These are phyloP conservation scores for Drosophila sechellia DNA, from an alignment of 1,140 invertebrate genomes.

Conservation along the genomic window DNA sequence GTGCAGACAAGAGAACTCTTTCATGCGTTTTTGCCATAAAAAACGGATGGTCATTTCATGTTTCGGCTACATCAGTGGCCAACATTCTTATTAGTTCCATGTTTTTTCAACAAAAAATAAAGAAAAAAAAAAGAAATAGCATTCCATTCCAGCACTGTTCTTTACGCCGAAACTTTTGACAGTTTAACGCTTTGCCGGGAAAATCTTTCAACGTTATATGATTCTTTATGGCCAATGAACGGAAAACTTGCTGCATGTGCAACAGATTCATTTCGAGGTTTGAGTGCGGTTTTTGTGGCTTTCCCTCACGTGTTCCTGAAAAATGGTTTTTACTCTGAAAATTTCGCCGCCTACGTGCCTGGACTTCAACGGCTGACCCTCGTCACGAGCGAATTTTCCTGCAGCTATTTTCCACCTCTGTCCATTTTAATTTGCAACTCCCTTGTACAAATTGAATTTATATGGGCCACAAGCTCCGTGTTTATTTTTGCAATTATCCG, in stretches of 20 bases:
- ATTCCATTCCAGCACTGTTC: constrained; percentile 13
- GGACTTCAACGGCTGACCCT: constrained; percentile 21
- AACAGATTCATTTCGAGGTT: constrained; percentile 40
- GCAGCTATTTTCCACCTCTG: constrained; percentile 6
- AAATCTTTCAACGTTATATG: constrained; percentile 42
- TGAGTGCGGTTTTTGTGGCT: constrained; percentile 19
- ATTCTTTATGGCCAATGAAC: constrained; percentile 72
- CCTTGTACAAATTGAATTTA: constrained; percentile 41
- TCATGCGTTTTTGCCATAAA: constrained; percentile 39
- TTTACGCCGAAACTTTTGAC: constrained; percentile 58
- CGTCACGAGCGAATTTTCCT: constrained; percentile 17
- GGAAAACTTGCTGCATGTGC: constrained; percentile 56
- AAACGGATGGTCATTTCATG: constrained; percentile 13
- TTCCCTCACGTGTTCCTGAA: constrained; percentile 27
- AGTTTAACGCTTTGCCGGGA: constrained; percentile 46
- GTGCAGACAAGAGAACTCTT: constrained; percentile 33
- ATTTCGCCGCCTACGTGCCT: constrained; percentile 31
- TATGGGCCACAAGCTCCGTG: constrained; percentile 46
- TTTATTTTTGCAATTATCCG: constrained; percentile 53
- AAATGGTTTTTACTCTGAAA: constrained; percentile 13
- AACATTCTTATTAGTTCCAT: constrained; percentile 27
- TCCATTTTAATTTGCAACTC: constrained; percentile 28
- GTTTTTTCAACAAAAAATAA: constrained; percentile 9
- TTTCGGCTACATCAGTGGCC: constrained; percentile 9
- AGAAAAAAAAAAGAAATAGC: not conserved